Conservation (phyloP, 2,113 vertebrate genomes). For the Hystrix brachyura region DNA sequence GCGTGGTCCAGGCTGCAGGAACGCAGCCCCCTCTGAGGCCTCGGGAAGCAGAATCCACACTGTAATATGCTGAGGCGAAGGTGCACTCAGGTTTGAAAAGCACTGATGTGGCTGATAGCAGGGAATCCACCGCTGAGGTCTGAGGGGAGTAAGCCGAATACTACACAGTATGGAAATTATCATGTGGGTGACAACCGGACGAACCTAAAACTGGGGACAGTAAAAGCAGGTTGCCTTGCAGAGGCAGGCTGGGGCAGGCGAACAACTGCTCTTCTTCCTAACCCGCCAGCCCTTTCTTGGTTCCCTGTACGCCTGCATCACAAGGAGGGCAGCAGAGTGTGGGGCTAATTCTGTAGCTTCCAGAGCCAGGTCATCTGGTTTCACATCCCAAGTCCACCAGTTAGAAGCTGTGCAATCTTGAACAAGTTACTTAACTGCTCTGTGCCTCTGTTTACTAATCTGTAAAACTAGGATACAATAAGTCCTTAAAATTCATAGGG, state of each 20-base stretch:
- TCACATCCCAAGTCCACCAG: neutral
- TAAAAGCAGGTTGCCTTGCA: neutral
- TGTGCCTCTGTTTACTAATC: neutral
- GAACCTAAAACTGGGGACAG: neutral
- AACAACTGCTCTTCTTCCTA: neutral
- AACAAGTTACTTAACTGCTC: conserved; percentile 1
- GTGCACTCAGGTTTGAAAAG: neutral
- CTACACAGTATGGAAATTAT: neutral
- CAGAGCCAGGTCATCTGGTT: neutral
- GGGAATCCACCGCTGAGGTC: neutral
- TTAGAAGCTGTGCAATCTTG: neutral
- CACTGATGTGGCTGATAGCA: neutral
- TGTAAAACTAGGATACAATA: neutral
- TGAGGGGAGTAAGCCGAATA: neutral
- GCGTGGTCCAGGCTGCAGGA: neutral
- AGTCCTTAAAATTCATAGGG: neutral
- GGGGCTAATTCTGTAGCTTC: neutral
- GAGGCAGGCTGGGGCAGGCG: neutral
- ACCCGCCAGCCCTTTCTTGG: neutral
- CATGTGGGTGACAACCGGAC: neutral
- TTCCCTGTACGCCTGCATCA: neutral
- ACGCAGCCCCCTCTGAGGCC: neutral
- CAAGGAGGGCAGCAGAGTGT: accelerated
- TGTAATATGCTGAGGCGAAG: neutral
- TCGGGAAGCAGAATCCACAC: neutral